A percentile compares a stretch with the other conserved stretches of the same genome.
Conservation (phyloP, 2,888 invertebrate species). For the Tenodera sinensis region DNA sequence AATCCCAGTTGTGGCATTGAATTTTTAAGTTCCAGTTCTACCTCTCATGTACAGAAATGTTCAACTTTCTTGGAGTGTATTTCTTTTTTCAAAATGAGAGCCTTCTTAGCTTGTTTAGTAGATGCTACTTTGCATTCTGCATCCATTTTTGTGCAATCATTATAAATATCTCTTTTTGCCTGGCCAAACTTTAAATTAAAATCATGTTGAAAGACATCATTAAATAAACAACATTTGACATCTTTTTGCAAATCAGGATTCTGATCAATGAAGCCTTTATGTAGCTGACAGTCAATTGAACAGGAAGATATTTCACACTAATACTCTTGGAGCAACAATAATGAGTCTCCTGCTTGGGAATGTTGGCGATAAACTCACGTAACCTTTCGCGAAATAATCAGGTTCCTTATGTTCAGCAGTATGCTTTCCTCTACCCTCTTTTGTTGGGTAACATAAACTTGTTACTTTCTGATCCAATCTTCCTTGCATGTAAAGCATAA, state of each 20-base stretch:
- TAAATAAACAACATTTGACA: background rate
- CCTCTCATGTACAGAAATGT: background rate
- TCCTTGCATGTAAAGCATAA: constrained; percentile 1
- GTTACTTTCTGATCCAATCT: background rate
- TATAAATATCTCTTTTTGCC: background rate
- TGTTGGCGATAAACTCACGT: constrained; percentile 6
- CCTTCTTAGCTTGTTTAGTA: background rate
- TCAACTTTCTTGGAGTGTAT: background rate
- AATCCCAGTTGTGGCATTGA: no score
- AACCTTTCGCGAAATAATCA: no score
- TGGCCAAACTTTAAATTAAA: constrained; percentile 10
- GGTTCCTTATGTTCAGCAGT: background rate
- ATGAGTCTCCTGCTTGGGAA: background rate
- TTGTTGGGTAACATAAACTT: background rate
- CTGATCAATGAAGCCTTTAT: background rate
- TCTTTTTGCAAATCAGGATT: background rate
- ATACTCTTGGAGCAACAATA: background rate
- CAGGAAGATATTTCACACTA: constrained; percentile 3
- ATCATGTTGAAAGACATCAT: background rate
- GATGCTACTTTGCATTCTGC: background rate
- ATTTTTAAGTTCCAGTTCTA: no score
- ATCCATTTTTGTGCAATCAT: background rate
- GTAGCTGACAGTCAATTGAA: constrained; percentile 1
- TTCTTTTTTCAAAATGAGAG: background rate
- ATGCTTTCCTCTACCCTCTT: background rate